Evolutionary conservation across 2,113 vertebrate genomes (phyloP), one percentile per base, ranked within the genome.

Genomic region (Mesoclemmys tuberculata): DNA sequence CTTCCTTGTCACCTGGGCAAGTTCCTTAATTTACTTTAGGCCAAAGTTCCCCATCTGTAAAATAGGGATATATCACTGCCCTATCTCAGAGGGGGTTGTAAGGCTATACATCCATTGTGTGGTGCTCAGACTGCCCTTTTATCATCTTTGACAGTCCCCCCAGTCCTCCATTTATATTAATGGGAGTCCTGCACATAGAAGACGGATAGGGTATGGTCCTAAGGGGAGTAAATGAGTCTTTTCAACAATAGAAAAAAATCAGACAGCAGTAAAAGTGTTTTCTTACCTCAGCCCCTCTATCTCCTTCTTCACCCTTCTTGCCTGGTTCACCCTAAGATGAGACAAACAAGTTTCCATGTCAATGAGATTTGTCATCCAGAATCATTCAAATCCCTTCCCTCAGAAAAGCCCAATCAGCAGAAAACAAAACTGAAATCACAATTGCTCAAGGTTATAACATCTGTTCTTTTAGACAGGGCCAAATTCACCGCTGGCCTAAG

Each of bases 271-370:
- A 85, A 48, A 80, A 89, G 74, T 12, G 19, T n/a, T 56, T 11
- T 46, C 97, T 98, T 97, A 99, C 98, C 94, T 98, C 98, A 18
- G 97, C 18, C 0, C 96, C 97, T 96, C 98, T 98, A 81, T 99
- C 98, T 82, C 98, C 99, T 51, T 98, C 98, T 74, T 99, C 99
- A 74, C 98, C 99, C 97, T 99, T 99, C 93, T 93, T 97, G 5
- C 99, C 98, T 8, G 98, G 98, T 75, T 98, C 98, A 48, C 99
- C 99, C 99, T 99, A 85, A 95, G 94, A 95, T 68, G 82, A 97
- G 89, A 84, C 89, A 96, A 48, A 94, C 46, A 90, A 49, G 88
- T 8, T 92, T 58, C 75, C 6, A 18, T 10, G 48, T n/a, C 85
- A 26, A 38, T 21, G 46, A 52, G 51, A 55, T 54, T 26, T 29